phyloP scores from a whole-genome alignment of 2,113 vertebrate genomes.

The Python bivittatus region DNA sequence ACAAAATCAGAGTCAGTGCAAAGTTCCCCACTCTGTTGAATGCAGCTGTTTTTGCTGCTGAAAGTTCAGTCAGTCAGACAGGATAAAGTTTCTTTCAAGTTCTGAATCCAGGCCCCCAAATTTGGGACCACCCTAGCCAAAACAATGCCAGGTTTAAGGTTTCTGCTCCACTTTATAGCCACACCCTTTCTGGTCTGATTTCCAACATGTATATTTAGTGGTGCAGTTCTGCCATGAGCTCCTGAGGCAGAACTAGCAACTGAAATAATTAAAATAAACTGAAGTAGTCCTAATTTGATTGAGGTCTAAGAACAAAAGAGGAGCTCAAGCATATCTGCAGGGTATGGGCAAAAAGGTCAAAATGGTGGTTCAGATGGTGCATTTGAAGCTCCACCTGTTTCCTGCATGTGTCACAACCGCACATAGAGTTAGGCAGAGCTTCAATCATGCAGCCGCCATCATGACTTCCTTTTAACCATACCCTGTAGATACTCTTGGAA shows the following conservation, averaged over 20 bases:
- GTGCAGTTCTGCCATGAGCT: background rate
- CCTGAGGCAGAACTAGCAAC: slow-evolving; percentile 11
- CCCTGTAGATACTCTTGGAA: background rate
- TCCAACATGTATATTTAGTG: background rate
- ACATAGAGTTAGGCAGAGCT: background rate
- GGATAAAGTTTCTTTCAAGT: background rate
- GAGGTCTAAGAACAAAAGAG: background rate
- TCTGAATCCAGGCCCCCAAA: background rate
- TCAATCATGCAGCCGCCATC: background rate
- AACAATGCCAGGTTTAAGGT: background rate
- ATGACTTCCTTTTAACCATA: background rate
- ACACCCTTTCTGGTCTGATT: background rate
- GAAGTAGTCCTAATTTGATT: slow-evolving; percentile 45
- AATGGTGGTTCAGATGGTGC: background rate
- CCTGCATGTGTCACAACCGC: background rate
- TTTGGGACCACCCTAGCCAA: background rate
- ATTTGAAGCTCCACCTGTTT: background rate
- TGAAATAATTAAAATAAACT: slow-evolving; percentile 65
- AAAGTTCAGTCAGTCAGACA: background rate
- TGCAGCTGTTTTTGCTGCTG: background rate
- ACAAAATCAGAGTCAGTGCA: background rate
- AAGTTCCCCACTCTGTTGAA: background rate
- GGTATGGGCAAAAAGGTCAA: background rate
- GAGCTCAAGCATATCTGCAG: background rate
- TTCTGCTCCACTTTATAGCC: background rate